These are phyloP conservation scores for Campoletis raptor DNA, from an alignment of 2,888 invertebrate species.

Conservation along the genomic window DNA sequence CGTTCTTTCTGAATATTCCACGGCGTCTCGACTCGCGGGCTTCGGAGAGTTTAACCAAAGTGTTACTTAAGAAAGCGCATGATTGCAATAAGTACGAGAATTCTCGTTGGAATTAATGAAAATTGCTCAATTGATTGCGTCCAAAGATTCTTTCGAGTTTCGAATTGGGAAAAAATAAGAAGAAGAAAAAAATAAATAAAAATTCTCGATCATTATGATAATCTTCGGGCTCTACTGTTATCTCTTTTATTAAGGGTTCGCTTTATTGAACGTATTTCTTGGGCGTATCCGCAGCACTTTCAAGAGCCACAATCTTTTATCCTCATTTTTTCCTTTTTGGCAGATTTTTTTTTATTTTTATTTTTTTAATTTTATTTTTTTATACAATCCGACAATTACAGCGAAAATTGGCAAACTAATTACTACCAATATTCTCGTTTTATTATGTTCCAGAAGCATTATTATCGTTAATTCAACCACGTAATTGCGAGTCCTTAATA, in stretches of 20 bases:
- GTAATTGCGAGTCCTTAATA: background rate
- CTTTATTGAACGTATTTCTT: background rate
- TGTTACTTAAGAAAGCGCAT: conserved; percentile 61
- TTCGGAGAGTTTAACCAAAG: conserved; percentile 29
- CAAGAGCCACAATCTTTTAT: background rate
- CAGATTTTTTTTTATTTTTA: background rate
- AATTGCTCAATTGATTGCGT: conserved; percentile 58
- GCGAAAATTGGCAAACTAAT: conserved; percentile 18
- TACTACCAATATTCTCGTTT: conserved; percentile 10
- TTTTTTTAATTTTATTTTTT: too few relatives aligned
- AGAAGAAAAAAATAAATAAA: background rate
- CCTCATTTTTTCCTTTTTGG: background rate
- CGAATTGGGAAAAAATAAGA: background rate
- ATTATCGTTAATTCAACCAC: conserved; percentile 17
- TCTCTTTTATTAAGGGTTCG: conserved; percentile 12
- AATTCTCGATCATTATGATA: conserved; percentile 22
- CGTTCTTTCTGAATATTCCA: background rate
- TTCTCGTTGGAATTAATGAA: conserved; percentile 63
- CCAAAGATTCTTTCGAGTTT: conserved; percentile 17
- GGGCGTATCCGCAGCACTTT: background rate
- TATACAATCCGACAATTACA: background rate
- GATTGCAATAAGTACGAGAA: conserved; percentile 31
- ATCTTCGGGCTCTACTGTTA: conserved; percentile 3
- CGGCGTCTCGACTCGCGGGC: conserved; percentile 7
- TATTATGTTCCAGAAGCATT: conserved; percentile 1